phyloP scores from a whole-genome alignment of 2,888 invertebrate genomes.

The Mechanitis messenoides region DNA sequence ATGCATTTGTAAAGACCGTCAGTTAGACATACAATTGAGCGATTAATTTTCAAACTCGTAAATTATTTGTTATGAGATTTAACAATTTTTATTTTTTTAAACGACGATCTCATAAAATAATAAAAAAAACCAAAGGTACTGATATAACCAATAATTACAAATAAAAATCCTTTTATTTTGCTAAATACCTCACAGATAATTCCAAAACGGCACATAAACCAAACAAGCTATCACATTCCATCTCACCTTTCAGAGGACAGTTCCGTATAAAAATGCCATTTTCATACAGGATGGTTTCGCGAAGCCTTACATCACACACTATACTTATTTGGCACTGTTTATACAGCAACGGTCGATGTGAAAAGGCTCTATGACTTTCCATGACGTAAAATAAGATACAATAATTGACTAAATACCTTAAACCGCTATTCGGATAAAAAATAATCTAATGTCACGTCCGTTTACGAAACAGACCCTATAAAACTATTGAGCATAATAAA shows the following conservation, averaged over 20 bases:
- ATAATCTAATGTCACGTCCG: constrained; percentile 60
- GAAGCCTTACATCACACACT: constrained; percentile 7
- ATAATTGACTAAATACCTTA: constrained; percentile 77
- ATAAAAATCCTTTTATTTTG: too few relatives aligned
- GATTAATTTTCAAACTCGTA: too few relatives aligned
- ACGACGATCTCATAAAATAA: too few relatives aligned
- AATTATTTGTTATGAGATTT: too few relatives aligned
- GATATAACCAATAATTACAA: too few relatives aligned
- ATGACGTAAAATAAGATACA: constrained; percentile 43
- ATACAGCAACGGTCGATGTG: constrained; percentile 18
- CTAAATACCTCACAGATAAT: neutral
- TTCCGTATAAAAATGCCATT: constrained; percentile 14
- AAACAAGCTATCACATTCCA: constrained; percentile 30
- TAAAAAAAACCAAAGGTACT: too few relatives aligned
- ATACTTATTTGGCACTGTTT: constrained; percentile 16
- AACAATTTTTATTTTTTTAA: too few relatives aligned
- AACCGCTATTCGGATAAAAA: constrained; percentile 53
- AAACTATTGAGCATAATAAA: constrained; percentile 73
- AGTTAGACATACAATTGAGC: too few relatives aligned
- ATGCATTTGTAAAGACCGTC: too few relatives aligned
- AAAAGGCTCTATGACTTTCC: constrained; percentile 21
- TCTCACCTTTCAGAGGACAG: constrained; percentile 8
- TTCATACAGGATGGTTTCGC: constrained; percentile 10
- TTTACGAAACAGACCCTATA: constrained; percentile 44
- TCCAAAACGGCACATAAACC: constrained; percentile 15